Conservation (phyloP, 2,888 invertebrate genomes). For the Melieria picta region DNA sequence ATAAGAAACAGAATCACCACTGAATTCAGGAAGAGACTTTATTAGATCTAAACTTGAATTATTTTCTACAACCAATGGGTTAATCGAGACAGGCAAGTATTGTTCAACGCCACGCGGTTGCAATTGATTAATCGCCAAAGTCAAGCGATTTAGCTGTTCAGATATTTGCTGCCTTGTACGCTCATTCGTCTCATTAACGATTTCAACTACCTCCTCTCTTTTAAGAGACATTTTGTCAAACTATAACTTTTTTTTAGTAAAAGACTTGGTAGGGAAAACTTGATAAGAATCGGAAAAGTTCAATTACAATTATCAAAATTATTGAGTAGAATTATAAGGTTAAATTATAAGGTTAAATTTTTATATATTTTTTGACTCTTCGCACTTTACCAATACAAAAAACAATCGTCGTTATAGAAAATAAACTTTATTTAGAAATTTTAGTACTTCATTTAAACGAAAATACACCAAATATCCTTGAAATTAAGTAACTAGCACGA, state of each 20-base stretch:
- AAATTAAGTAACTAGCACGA: neutral
- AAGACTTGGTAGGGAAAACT: constrained; percentile 33
- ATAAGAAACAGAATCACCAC: constrained; percentile 4
- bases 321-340: neutral
- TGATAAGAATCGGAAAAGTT: constrained; percentile 16
- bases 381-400: neutral
- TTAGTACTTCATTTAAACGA: neutral
- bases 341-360: neutral
- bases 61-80: constrained; percentile 17
- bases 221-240: constrained; percentile 30
- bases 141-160: constrained; percentile 23
- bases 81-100: constrained; percentile 8
- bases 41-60: constrained; percentile 5
- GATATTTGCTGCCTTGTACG: constrained; percentile 22
- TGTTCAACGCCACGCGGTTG: constrained; percentile 13
- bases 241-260: constrained; percentile 16
- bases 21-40: neutral
- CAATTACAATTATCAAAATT: neutral
- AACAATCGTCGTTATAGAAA: constrained; percentile 12
- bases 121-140: constrained; percentile 27
- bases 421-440: constrained; percentile 12
- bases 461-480: constrained; percentile 1
- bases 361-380: constrained; percentile 1
- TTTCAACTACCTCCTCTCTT: constrained; percentile 26
- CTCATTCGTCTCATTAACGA: constrained; percentile 27